Evolutionary conservation across 2,797 vertebrate species (phyloP), one percentile per base, ranked within the genome.

Genomic region (Pygocentrus nattereri): DNA sequence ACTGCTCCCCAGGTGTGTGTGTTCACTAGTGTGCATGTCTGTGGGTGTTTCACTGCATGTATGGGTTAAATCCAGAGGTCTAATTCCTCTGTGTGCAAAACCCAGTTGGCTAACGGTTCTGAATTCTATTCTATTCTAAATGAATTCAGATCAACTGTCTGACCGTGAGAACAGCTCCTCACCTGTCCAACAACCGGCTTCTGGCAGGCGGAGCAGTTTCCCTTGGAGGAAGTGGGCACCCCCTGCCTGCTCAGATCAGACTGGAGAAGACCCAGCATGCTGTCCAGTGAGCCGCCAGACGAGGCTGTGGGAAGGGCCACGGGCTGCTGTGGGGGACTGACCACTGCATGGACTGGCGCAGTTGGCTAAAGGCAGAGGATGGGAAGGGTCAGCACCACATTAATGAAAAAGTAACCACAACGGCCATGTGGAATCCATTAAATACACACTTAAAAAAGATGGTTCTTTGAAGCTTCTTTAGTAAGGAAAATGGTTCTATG

Each of bases 181-280:
- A 97, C 97, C 94, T 98, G 96, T 74, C 97, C 96, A 0, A 96
- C 96, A 0, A 98, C 96, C 8, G 96, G 95, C 79, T 98, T 96
- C 84, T 94, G 96, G 84, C 97, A 98, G 68, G 96, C 96, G 0
- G 95, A 95, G 70, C 97, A 98, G 88, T 95, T 95, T 23, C 96
- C 97, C 84, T 97, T 98, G 58, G 96, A 94, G 54, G 95, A 95
- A 0, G 96, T 98, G 76, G 96, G 94, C 56, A 98, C 95, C 0
- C 97, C 97, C 76, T 97, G 96, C 82, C 96, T 94, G 88, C 91
- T 97, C 84, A 98, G 93, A 86, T 97, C 96, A 0, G 96, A 97
- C 74, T 98, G 96, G 56, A 98, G 95, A 87, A 96, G 94, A 25
- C 96, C 97, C 86, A 98, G 90, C 97, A 98, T 98, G 88, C 95